Evolutionary conservation across 2,797 vertebrate genomes (phyloP), one percentile per base, ranked within the genome.

Genomic region (Discoglossus pictus): DNA sequence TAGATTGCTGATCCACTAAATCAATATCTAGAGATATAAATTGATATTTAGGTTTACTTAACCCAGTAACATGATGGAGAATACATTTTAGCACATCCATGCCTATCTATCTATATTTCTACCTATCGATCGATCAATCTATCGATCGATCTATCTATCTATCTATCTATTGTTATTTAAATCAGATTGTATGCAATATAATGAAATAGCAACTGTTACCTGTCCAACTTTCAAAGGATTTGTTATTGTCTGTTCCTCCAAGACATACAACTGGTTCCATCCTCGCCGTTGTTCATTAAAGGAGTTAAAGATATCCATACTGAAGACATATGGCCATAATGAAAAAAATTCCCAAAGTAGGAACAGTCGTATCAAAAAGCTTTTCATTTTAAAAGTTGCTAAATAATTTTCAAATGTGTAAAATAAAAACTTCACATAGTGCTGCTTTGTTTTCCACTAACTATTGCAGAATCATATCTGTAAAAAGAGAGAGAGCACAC

Each of bases 251-350:
- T 93, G 87, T 75, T 98, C 94, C 79, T 99, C 95, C 0, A 83
- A 89, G 52, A 86, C 93, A 83, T 90, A 90, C 75, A 96, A 74
- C 59, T 92, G 91, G 35, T 91, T 92, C 92, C 93, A 93, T 68
- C 93, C 80, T 92, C 94, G 1, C 18, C 43, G 12, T 9, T 72
- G 20, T n/a, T 17, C 0, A 18, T 6, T 10, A 17, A 6, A 0
- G 50, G 27, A 21, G 0, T 61, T 38, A 5, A 2, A 1, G 1
- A 54, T 73, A 51, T 51, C 64, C 0, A 0, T 16, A 11, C 48
- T 62, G 7, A n/a, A 8, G 38, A 66, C 58, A 21, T 51, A 75
- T 48, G 68, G 65, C 61, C 65, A 74, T 17, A 80, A 58, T 2
- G 83, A 75, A 68, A 36, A 12, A 44, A 84, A 1, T 16, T 70